These are phyloP conservation scores for Pollimyrus isidori DNA, from an alignment of 2,113 vertebrate genomes.

Conservation along the genomic window DNA sequence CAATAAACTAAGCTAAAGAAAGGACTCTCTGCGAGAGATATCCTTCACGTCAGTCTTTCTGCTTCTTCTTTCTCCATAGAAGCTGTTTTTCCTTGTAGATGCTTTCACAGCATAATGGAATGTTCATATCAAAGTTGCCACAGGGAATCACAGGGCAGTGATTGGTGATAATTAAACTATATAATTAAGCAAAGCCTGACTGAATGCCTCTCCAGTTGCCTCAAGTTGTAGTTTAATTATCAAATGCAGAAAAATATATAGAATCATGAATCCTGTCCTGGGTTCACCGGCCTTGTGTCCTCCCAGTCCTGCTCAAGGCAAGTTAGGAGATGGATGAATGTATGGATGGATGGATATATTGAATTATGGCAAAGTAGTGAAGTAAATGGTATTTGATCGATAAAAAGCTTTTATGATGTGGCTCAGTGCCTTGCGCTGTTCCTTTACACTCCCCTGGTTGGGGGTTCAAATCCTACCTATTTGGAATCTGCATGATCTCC, in stretches of 20 bases:
- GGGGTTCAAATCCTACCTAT: neutral
- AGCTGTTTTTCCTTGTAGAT: slow-evolving; percentile 24
- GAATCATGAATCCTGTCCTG: neutral
- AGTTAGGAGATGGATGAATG: neutral
- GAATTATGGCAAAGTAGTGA: slow-evolving; percentile 22
- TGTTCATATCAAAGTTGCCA: slow-evolving; percentile 36
- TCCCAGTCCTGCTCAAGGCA: neutral
- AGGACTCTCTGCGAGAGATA: neutral
- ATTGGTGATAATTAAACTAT: slow-evolving; percentile 45
- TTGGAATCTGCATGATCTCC: neutral
- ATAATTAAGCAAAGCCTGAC: slow-evolving; percentile 48
- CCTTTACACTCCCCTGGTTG: neutral
- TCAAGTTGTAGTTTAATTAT: slow-evolving; percentile 23
- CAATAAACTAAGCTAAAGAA: neutral
- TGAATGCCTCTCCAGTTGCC: slow-evolving; percentile 42
- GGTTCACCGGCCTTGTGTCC: neutral
- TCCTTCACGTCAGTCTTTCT: neutral
- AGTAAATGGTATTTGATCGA: slow-evolving; percentile 28
- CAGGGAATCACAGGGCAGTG: slow-evolving; percentile 42
- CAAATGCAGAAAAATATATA: slow-evolving; percentile 26
- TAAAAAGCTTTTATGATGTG: neutral
- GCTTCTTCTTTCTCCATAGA: neutral
- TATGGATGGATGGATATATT: neutral
- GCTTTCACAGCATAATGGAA: slow-evolving; percentile 29
- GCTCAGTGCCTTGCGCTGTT: neutral